phyloP scores from a whole-genome alignment of 1,140 invertebrate genomes.

The Orchesella cincta region DNA sequence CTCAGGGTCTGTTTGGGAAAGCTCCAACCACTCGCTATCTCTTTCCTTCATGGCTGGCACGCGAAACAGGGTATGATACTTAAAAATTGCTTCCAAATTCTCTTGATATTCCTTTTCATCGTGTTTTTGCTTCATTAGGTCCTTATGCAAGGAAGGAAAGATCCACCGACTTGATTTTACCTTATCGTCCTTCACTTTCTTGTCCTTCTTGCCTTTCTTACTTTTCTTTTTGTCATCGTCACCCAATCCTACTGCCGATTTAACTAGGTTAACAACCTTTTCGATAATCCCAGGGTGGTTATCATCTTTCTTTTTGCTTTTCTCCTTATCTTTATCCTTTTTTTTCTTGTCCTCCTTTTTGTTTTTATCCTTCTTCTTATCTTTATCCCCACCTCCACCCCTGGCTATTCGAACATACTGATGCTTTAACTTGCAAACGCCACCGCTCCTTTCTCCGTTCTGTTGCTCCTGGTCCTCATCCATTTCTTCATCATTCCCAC shows the following conservation, averaged over 20 bases:
- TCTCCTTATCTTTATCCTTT: neutral
- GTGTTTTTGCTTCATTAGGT: neutral
- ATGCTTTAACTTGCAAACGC: neutral
- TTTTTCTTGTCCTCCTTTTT: neutral
- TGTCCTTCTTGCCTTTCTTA: neutral
- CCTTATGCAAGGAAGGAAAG: neutral
- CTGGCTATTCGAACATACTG: neutral
- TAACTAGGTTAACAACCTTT: neutral
- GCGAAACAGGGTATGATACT: neutral
- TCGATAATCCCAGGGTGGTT: neutral
- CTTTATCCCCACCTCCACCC: neutral
- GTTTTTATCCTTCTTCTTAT: neutral
- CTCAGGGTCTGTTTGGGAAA: neutral
- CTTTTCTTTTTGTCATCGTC: neutral
- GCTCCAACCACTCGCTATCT: conserved; percentile 16
- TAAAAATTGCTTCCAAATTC: neutral
- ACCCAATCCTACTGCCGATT: neutral
- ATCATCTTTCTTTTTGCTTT: neutral
- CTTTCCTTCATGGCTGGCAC: neutral
- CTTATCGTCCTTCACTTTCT: neutral
- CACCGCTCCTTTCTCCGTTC: neutral
- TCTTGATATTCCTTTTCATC: neutral
- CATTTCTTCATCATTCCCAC: neutral
- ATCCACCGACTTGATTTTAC: neutral
- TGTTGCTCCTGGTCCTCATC: too few species aligned